Evolutionary conservation across 1,140 invertebrate species (phyloP).

Genomic region (Tribolium castaneum): DNA sequence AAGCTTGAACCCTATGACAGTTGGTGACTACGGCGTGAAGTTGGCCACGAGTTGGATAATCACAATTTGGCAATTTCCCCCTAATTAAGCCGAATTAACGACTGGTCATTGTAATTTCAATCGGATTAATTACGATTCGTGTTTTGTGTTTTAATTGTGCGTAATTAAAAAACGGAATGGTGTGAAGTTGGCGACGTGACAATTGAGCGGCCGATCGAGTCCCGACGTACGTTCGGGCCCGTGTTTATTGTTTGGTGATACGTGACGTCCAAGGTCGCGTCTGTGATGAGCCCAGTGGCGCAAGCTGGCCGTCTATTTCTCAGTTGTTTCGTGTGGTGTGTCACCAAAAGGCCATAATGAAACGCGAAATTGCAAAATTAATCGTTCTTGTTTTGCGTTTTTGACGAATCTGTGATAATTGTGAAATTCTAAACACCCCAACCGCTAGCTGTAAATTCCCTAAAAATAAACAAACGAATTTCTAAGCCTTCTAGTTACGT

Average conservation of each 20-base stretch:
- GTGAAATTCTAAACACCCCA: constrained; percentile 46
- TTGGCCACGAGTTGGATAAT: neutral
- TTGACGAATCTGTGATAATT: constrained; percentile 59
- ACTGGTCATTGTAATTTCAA: too few species aligned
- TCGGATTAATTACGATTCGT: too few species aligned
- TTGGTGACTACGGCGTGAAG: neutral
- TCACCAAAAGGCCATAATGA: constrained; percentile 46
- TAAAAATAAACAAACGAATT: constrained; percentile 43
- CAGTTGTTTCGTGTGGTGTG: constrained; percentile 52
- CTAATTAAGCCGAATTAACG: too few species aligned
- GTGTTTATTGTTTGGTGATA: neutral
- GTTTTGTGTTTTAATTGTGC: neutral
- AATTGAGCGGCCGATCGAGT: neutral
- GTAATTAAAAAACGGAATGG: neutral
- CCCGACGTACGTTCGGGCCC: neutral
- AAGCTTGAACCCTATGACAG: constrained; percentile 14
- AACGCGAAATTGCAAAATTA: constrained; percentile 50
- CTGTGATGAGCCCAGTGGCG: neutral
- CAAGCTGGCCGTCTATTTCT: constrained; percentile 52
- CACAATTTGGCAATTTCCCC: too few species aligned
- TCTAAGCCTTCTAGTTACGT: constrained; percentile 52
- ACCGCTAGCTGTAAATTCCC: constrained; percentile 30
- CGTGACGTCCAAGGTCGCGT: neutral
- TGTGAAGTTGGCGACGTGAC: neutral
- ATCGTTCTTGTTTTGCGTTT: constrained; percentile 51